Base-by-base conservation (phyloP, 2,888 invertebrate genomes). In the Drosophila borborema region DNA sequence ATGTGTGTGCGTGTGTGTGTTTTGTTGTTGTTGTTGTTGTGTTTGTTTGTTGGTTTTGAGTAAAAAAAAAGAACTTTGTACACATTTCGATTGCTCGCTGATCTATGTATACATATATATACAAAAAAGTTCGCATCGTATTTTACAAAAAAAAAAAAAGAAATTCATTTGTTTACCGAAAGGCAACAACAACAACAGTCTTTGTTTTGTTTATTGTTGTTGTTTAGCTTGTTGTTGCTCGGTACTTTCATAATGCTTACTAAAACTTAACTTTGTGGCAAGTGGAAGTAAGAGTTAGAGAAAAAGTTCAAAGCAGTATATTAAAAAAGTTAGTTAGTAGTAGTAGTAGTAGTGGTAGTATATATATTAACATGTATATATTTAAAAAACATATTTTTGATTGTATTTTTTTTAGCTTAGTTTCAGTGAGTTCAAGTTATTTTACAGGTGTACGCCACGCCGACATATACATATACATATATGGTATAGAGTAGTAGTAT, bases 241-340 rank as follows among this genome's bases (percentile, higher is more conserved):
- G 41, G 40, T 41, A 55, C 54, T 74, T 65, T 68, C 64, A 64
- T 63, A 77, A 66, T 66, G 66, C 46, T 66, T 66, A 54, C 65
- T 40, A 53, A 66, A 70, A 67, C 43, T 73, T 60, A 58, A 72
- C 61, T 78, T 79, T 79, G 63, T 68, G 64, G 63, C 71, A 64
- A 76, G 73, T 80, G 76, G 76, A 62, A 75, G 64, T 68, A 79
- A 75, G 54, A 78, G 71, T 81, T 78, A 74, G 73, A 77, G 66
- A 70, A 80, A 81, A 78, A 75, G 55, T 72, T 77, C 34, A 73
- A 72, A 81, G 81, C 76, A 63, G 64, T 78, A 81, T 72, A 66
- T 64, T 59, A 54, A 78, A 63, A 64, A 77, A 69, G 66, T 78
- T 60, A 81, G 69, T 68, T 54, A 51, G 49, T 51, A 51, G 49